A percentile compares a stretch with the other conserved stretches of the same genome.
phyloP scores from a whole-genome alignment of 1,140 invertebrate species.

The Drosophila kepulauana region DNA sequence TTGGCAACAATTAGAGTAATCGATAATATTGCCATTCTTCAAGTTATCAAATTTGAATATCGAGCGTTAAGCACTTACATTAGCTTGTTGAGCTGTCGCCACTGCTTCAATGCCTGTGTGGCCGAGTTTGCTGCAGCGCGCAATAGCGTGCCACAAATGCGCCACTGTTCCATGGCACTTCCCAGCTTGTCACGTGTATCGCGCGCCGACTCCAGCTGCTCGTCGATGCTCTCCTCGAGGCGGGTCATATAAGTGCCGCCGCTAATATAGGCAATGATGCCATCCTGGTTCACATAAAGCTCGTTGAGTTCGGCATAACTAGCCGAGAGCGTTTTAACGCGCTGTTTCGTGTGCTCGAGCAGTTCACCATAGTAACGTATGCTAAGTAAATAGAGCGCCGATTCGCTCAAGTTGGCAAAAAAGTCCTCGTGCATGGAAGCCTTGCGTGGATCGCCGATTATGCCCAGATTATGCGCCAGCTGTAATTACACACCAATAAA shows the following conservation, averaged over 20 bases:
- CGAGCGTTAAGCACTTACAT: slow-evolving; percentile 46
- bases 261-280: slow-evolving; percentile 80
- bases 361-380: slow-evolving; percentile 76
- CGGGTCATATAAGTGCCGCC: slow-evolving; percentile 81
- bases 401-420: slow-evolving; percentile 81
- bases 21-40: too few relatives aligned
- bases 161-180: slow-evolving; percentile 81
- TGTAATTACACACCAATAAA: slow-evolving; percentile 22
- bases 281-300: slow-evolving; percentile 79
- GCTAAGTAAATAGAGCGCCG: slow-evolving; percentile 70
- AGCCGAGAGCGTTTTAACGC: slow-evolving; percentile 62
- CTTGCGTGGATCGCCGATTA: slow-evolving; percentile 78
- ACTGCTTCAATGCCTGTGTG: slow-evolving; percentile 71
- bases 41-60: neutral
- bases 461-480: slow-evolving; percentile 76
- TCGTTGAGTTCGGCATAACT: slow-evolving; percentile 76
- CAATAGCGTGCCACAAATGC: slow-evolving; percentile 75
- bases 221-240: slow-evolving; percentile 76
- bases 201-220: slow-evolving; percentile 77
- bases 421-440: slow-evolving; percentile 84
- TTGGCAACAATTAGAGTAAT: too few relatives aligned
- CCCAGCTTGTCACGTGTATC: slow-evolving; percentile 79
- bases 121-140: slow-evolving; percentile 72
- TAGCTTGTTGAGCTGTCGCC: slow-evolving; percentile 57
- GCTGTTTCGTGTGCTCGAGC: slow-evolving; percentile 70